A percentile compares a stretch with the other conserved stretches of the same genome.
phyloP scores from a whole-genome alignment of 2,797 vertebrate species.

The Sebastes trivittatus region DNA sequence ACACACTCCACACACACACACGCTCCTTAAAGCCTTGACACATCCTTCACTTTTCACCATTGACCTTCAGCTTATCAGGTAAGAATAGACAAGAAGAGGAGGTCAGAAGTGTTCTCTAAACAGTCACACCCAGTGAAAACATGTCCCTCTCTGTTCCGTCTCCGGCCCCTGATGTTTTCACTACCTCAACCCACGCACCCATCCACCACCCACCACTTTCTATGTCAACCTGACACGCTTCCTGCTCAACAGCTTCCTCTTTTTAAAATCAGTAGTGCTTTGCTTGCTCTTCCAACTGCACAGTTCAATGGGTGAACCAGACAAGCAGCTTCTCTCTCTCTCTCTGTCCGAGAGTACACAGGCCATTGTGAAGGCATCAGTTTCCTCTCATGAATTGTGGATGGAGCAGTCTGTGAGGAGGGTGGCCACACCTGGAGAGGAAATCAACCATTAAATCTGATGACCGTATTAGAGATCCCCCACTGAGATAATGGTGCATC shows the following conservation, averaged over 20 bases:
- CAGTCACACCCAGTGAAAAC: conserved; percentile 34
- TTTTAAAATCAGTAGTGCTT: neutral
- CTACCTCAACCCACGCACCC: neutral
- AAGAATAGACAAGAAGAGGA: conserved; percentile 39
- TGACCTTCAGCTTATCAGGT: conserved; percentile 56
- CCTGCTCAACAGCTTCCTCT: conserved; percentile 25
- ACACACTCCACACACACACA: neutral
- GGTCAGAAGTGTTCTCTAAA: conserved; percentile 55
- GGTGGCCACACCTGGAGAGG: conserved; percentile 67
- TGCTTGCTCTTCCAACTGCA: neutral
- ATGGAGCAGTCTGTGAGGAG: conserved; percentile 54
- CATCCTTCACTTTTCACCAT: conserved; percentile 29
- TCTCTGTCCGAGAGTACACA: neutral
- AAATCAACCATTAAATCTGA: conserved; percentile 57
- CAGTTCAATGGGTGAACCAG: neutral
- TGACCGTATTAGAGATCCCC: conserved; percentile 45
- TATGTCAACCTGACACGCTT: conserved; percentile 12
- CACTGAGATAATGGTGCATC: conserved; percentile 19
- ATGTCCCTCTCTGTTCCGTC: conserved; percentile 11
- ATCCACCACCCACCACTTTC: neutral
- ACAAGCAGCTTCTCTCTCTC: neutral
- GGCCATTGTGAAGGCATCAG: conserved; percentile 22
- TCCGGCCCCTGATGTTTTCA: conserved; percentile 14
- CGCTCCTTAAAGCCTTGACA: conserved; percentile 12
- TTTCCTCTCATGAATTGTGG: conserved; percentile 69